Evolutionary conservation across 2,888 invertebrate species (phyloP).

Genomic region (Dasypolia templi): DNA sequence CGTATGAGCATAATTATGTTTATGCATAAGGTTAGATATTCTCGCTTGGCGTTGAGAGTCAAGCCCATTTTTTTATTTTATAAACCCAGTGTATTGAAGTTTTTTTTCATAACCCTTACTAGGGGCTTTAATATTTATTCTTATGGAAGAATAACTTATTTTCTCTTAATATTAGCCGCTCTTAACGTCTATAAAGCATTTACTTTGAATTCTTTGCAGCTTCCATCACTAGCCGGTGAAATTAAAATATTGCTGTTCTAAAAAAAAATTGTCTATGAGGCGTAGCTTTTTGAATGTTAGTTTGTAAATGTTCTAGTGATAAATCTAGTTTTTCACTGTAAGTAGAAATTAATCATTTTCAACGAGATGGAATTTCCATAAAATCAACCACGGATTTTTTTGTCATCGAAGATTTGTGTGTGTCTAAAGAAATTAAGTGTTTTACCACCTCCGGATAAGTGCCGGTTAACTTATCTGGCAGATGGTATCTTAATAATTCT

Average conservation of each 20-base stretch:
- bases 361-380: constrained; percentile 32
- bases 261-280: constrained; percentile 9
- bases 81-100: constrained; percentile 16
- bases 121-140: constrained; percentile 34
- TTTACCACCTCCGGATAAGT: neutral
- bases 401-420: neutral
- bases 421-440: neutral
- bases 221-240: constrained; percentile 17
- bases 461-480: neutral
- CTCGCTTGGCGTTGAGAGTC: neutral
- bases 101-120: no score
- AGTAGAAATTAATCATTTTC: constrained; percentile 67
- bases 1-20: neutral
- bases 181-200: constrained; percentile 48
- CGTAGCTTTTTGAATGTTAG: constrained; percentile 16
- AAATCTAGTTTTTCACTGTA: constrained; percentile 4
- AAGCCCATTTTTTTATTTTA: neutral
- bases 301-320: constrained; percentile 28
- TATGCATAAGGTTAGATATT: neutral
- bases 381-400: neutral
- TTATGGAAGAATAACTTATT: constrained; percentile 47
- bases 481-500: neutral
- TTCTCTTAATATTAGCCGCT: constrained; percentile 5
- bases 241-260: neutral
- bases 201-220: constrained; percentile 30